Evolutionary conservation across 2,113 vertebrate species (phyloP), one percentile per base, ranked within the genome.

Genomic region (Heteronetta atricapilla): DNA sequence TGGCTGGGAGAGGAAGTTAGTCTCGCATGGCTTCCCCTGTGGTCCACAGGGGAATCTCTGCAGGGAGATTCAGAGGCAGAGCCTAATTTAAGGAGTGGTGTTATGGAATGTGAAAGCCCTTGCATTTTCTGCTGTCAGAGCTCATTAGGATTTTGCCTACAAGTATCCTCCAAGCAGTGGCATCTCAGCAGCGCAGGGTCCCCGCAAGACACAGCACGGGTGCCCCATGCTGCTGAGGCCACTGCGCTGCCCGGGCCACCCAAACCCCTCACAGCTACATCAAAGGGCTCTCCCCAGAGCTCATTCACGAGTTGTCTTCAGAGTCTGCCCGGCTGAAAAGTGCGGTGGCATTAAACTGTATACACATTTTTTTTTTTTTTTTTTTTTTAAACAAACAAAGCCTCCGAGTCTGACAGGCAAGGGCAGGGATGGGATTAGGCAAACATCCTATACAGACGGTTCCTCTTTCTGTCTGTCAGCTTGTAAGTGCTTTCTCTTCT

Each of bases 401-500:
- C 73, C 76, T 86, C 50, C 34, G 38, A 90, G 75, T 88, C 85
- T 90, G 88, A 82, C 89, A 82, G 81, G 92, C 89, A 91, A 76
- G 89, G 91, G 68, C 86, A 93, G 55, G 55, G 88, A 96, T 84
- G 88, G 93, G 93, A 97, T 94, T 97, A 96, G 82, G 82, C 94
- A 96, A 95, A 96, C 96, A 88, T 94, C 93, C 92, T 86, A 86
- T 46, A 63, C 64, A 95, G 94, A 97, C 48, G 6, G 92, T 69
- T 95, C 93, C 80, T 82, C 92, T 96, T 95, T 96, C 91, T 92
- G 80, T 75, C 88, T 94, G 93, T 94, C 94, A 96, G 90, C 73
- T 94, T 91, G 78, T 95, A 94, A 97, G 93, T 95, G 94, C 93
- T 95, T 93, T 97, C 76, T 97, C 73, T 96, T 86, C 58, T 91